These are phyloP conservation scores for Morpho deidamia DNA, from an alignment of 2,888 invertebrate genomes.

Conservation along the genomic window DNA sequence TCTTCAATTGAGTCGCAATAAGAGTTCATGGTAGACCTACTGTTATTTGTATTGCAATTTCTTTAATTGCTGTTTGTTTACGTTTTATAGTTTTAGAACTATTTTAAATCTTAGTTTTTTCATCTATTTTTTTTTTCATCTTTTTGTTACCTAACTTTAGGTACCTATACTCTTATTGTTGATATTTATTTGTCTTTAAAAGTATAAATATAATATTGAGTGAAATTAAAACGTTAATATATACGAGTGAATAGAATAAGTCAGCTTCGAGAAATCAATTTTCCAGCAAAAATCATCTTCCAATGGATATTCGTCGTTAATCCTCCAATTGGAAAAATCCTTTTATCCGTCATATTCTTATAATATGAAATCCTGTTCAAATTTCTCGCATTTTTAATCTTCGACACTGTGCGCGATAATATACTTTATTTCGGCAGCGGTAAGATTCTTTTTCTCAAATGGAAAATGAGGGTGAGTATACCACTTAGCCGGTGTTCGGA, in stretches of 20 bases:
- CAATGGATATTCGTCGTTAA: slow-evolving; percentile 19
- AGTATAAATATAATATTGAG: no score
- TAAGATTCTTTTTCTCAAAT: slow-evolving; percentile 60
- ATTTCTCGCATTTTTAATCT: slow-evolving; percentile 35
- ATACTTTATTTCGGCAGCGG: slow-evolving; percentile 43
- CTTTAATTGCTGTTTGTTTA: no score
- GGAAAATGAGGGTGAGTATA: slow-evolving; percentile 61
- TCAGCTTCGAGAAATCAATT: slow-evolving; percentile 5
- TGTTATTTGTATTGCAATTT: no score
- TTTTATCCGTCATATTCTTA: slow-evolving; percentile 16
- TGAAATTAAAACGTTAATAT: neutral
- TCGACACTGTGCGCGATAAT: slow-evolving; percentile 55
- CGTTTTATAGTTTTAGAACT: no score
- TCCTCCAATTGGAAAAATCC: slow-evolving; percentile 16
- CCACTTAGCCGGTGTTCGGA: slow-evolving; percentile 59
- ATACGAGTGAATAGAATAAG: neutral
- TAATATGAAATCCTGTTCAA: slow-evolving; percentile 14
- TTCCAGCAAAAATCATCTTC: slow-evolving; percentile 11
- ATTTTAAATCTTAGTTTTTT: no score
- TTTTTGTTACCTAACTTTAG: no score
- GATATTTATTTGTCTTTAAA: no score
- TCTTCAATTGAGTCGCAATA: no score
- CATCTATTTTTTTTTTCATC: no score
- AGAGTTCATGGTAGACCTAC: no score
- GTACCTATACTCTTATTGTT: no score